Base-by-base conservation (phyloP, 2,113 vertebrate species). In the Hippoglossus stenolepis region DNA sequence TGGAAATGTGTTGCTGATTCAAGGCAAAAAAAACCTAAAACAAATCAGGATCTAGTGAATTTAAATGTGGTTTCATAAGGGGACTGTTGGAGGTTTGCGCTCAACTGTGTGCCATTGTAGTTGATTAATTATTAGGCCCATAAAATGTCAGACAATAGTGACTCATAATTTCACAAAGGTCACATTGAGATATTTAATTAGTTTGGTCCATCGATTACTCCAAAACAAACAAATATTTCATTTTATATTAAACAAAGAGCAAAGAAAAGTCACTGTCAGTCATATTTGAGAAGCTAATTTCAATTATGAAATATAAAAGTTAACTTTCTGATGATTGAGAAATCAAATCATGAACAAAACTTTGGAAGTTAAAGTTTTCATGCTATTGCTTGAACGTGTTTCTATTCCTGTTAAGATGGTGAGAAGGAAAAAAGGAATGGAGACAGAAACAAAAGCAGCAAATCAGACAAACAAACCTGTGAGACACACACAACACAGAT, bases 391-490 rank as follows among this genome's bases (percentile, higher is more conserved):
- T 40, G 10, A 10, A 64, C 40, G 64, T 18, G 0, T 58, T 58
- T 47, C 47, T 26, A 23, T 38, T 79, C 18, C n/a, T 21, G 26
- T 20, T 21, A 21, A 56, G 11, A 31, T 31, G 31, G 56, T 14
- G 24, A 57, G 43, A 49, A 18, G n/a, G 60, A 56, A 38, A 66
- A 21, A 23, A n/a, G 35, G 20, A 78, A 59, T 9, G 4, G 28
- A 54, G 43, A 47, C 43, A 43, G 26, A 72, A 54, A 78, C 49
- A 62, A 75, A 75, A 51, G 49, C 57, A 57, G 53, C 63, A 60
- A 54, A 47, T 58, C 20, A 31, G 53, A 24, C 68, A 28, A 23
- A 53, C 15, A 28, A 23, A 53, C 15, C 38, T 53, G 21, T 17
- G 18, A 57, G 53, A 71, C 20, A 40, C 38, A n/a, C 3, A 17